Conservation (phyloP, 2,888 invertebrate genomes). For the Horisme vitalbata region DNA sequence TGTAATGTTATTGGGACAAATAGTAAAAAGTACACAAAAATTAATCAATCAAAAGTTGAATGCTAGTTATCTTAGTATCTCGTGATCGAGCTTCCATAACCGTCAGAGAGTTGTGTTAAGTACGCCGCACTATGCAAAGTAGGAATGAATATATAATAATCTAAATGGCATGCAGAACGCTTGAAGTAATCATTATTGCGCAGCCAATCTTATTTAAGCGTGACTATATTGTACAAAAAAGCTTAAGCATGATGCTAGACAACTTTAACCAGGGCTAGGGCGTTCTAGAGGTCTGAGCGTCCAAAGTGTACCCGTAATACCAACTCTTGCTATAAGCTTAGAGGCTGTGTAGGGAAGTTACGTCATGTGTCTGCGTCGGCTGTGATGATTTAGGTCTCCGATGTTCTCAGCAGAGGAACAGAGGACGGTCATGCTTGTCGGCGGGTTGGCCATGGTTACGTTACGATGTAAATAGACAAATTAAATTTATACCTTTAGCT, state of each 20-base stretch:
- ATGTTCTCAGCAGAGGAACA: conserved; percentile 58
- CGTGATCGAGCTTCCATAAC: conserved; percentile 70
- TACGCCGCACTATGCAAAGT: conserved; percentile 80
- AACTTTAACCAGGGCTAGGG: conserved; percentile 82
- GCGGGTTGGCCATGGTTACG: conserved; percentile 69
- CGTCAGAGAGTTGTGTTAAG: conserved; percentile 76
- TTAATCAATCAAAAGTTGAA: conserved; percentile 54
- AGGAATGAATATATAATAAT: conserved; percentile 80
- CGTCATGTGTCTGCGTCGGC: conserved; percentile 68
- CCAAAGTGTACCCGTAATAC: conserved; percentile 81
- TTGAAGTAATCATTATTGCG: conserved; percentile 83
- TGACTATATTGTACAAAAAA: conserved; percentile 83
- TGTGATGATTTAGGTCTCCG: conserved; percentile 63
- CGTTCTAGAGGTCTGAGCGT: conserved; percentile 79
- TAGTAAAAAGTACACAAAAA: conserved; percentile 46
- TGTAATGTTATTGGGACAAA: conserved; percentile 50
- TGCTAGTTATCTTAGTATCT: conserved; percentile 64
- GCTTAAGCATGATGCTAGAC: conserved; percentile 83
- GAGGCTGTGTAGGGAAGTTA: conserved; percentile 77
- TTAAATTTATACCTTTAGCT: conserved; percentile 81
- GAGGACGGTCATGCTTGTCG: conserved; percentile 72
- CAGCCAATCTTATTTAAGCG: conserved; percentile 83
- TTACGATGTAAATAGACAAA: conserved; percentile 78
- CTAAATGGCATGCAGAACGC: conserved; percentile 84
- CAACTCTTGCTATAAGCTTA: conserved; percentile 79